phyloP scores from a whole-genome alignment of 2,797 vertebrate species.

The Acipenser oxyrinchus region DNA sequence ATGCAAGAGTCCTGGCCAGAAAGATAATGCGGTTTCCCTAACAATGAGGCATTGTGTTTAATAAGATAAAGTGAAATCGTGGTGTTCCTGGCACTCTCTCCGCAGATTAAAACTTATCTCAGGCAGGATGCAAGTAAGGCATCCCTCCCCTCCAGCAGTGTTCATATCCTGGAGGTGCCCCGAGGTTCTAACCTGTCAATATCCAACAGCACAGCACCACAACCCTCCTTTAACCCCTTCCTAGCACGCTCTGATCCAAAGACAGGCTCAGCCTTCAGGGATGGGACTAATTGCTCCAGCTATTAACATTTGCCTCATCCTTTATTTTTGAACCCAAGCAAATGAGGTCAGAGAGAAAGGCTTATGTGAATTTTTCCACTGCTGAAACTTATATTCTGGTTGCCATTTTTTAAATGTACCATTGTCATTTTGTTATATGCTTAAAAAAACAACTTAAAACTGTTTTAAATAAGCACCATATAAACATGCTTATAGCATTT shows the following conservation, averaged over 20 bases:
- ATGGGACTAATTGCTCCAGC: too few relatives aligned
- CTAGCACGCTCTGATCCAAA: conserved; percentile 10
- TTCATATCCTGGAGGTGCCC: conserved; percentile 74
- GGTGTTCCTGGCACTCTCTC: conserved; percentile 15
- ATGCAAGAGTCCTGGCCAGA: not conserved
- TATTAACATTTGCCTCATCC: too few relatives aligned
- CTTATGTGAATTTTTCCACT: too few relatives aligned
- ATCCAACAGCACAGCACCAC: conserved; percentile 48
- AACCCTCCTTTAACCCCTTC: conserved; percentile 60
- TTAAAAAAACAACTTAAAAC: too few relatives aligned
- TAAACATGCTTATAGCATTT: too few relatives aligned
- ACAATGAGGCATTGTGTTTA: conserved; percentile 3
- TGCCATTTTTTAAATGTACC: too few relatives aligned
- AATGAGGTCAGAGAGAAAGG: too few relatives aligned
- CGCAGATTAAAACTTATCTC: conserved; percentile 8
- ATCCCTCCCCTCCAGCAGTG: conserved; percentile 67
- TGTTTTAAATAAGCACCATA: too few relatives aligned
- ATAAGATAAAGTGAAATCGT: conserved; percentile 4
- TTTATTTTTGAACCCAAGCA: too few relatives aligned
- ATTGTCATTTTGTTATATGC: too few relatives aligned
- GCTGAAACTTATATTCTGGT: too few relatives aligned
- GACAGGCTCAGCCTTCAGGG: too few relatives aligned
- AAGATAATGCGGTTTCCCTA: not conserved
- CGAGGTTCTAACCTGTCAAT: conserved; percentile 74
- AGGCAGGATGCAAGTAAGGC: conserved; percentile 36